Percentiles rank a stretch among this genome's conserved stretches.
phyloP scores from a whole-genome alignment of 2,888 invertebrate species.

The Limnephilus rhombicus region DNA sequence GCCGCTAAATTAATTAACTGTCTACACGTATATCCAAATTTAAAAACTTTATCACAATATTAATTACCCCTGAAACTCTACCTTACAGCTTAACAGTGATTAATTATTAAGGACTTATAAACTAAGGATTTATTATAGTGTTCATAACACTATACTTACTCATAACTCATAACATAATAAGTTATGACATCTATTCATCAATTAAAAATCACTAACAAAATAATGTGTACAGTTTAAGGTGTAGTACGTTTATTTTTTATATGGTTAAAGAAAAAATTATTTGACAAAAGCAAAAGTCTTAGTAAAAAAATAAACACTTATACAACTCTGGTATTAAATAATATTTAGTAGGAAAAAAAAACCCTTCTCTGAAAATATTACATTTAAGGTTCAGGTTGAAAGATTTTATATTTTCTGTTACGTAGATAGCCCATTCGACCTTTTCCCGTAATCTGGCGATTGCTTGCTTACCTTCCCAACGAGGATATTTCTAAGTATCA shows the following conservation, averaged over 20 bases:
- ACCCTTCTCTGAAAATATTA: not conserved
- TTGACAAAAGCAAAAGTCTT: too few relatives aligned
- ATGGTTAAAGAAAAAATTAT: too few relatives aligned
- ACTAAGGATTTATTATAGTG: not conserved
- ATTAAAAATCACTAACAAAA: too few relatives aligned
- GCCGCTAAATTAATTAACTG: not conserved
- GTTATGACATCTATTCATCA: too few relatives aligned
- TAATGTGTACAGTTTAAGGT: too few relatives aligned
- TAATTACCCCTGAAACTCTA: not conserved
- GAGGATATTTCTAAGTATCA: constrained; percentile 9
- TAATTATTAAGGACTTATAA: not conserved
- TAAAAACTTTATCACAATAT: not conserved
- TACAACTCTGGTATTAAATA: not conserved
- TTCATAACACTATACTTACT: not conserved
- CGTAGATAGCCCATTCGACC: not conserved
- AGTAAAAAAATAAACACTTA: not conserved
- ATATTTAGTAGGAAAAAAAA: not conserved
- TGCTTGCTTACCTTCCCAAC: not conserved
- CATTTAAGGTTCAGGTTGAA: not conserved
- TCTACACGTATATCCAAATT: too few relatives aligned
- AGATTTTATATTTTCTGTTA: not conserved
- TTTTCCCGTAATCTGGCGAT: not conserved
- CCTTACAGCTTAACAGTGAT: not conserved
- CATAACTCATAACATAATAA: not conserved
- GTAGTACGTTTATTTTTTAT: too few relatives aligned